Evolutionary conservation across 1,140 invertebrate genomes (phyloP), one percentile per base, ranked within the genome.

Genomic region (Orchestia grillus): DNA sequence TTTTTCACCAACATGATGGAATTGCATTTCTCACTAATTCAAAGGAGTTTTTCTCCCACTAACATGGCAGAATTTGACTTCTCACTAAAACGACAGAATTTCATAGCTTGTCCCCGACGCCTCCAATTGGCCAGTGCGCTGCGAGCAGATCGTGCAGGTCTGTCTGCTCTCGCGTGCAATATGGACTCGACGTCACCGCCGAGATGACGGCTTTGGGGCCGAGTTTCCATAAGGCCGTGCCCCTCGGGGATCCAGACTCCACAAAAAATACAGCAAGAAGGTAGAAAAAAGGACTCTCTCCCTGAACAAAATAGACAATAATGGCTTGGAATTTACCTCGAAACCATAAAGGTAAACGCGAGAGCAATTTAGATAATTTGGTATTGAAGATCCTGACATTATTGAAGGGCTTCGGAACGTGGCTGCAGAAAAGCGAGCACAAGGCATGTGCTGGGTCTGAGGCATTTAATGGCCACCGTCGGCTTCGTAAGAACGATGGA

Each of bases 291-390:
- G 88, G 88, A 77, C 62, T 90, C 88, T 41, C n/a, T 90, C 88
- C 16, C 88, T 90, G 88, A 90, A 90, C 43, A 44, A 90, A 90
- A 90, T 42, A 90, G 88, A 90, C n/a, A 94, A 94, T 94, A 44
- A 94, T 94, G 44, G 44, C 44, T 44, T 45, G 92, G 92, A 94
- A 94, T 94, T 94, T 94, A 94, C 43, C 92, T 94, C 92, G 92
- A 47, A 94, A 94, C 92, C 92, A 94, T 94, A 47, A 47, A 94
- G 92, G 92, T 47, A 94, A 47, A 47, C 92, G 92, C 92, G 43
- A 40, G 43, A 45, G 92, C 44, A 94, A 94, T 94, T 94, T 45
- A 45, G 43, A 44, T 44, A 90, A 90, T 90, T 90, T 90, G 88
- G 11, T 90, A 44, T 42, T 90, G 41, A 44, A 11, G 41, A 90